A percentile compares a stretch with the other conserved stretches of the same genome.
Conservation (phyloP, 2,888 invertebrate species). For the Lagria hirta region DNA sequence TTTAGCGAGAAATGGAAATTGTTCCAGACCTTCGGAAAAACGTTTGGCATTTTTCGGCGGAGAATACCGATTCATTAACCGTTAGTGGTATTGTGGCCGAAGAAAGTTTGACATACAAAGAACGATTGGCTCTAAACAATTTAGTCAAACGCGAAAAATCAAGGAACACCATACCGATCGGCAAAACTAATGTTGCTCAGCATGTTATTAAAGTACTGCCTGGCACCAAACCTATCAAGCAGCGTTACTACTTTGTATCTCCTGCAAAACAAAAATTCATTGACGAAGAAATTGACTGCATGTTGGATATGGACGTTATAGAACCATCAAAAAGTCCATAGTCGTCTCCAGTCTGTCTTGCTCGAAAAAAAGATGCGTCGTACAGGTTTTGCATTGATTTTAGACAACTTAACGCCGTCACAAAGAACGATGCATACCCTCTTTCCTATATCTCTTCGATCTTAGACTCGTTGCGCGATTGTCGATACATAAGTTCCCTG, state of each 20-base stretch:
- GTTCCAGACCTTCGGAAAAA: constrained; percentile 20
- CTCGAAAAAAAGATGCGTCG: constrained; percentile 1
- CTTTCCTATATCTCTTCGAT: constrained; percentile 2
- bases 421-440: constrained; percentile 3
- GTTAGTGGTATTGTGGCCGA: too few species aligned
- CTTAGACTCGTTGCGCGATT: constrained; percentile 2
- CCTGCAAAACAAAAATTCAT: constrained; percentile 3
- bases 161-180: neutral
- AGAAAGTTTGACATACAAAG: neutral
- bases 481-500: constrained; percentile 3
- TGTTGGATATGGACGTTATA: constrained; percentile 4
- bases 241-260: constrained; percentile 6
- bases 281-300: constrained; percentile 3
- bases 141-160: neutral
- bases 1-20: constrained; percentile 22
- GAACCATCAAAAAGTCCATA: constrained; percentile 6
- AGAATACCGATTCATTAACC: neutral
- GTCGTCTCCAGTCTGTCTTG: constrained; percentile 12
- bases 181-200: neutral
- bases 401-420: constrained; percentile 3
- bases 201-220: neutral
- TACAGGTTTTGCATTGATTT: too few species aligned
- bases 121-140: neutral
- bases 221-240: constrained; percentile 3
- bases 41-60: constrained; percentile 15